phyloP scores from a whole-genome alignment of 2,888 invertebrate species.

The Bugula neritina region DNA sequence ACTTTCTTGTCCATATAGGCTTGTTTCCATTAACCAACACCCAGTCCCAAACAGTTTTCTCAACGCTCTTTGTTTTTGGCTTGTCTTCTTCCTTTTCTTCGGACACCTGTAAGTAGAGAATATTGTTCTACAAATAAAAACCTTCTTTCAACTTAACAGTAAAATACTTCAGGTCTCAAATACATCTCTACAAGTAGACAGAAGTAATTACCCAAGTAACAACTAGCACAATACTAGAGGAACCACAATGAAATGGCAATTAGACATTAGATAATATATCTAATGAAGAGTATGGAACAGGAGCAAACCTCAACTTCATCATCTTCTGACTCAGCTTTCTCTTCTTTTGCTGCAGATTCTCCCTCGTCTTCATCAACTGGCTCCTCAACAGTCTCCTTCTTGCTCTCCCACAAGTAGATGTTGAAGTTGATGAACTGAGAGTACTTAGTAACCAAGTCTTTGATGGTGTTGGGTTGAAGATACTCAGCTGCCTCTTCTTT shows the following conservation, averaged over 20 bases:
- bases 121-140: not conserved
- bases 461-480: constrained; percentile 83
- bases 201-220: no score
- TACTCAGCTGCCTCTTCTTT: constrained; percentile 97
- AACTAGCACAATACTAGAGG: not conserved
- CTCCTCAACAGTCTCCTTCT: constrained; percentile 71
- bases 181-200: not conserved
- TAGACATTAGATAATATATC: not conserved
- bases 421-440: constrained; percentile 99
- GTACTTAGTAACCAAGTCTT: constrained; percentile 88
- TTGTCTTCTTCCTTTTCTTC: constrained; percentile 61
- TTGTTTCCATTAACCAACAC: constrained; percentile 90
- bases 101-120: constrained; percentile 29
- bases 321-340: constrained; percentile 29
- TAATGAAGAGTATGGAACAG: no score
- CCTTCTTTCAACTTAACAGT: no score
- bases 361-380: constrained; percentile 60
- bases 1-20: constrained; percentile 96
- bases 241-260: not conserved
- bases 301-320: constrained; percentile 29
- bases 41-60: constrained; percentile 98
- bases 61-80: constrained; percentile 77
- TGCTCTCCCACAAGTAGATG: constrained; percentile 85
- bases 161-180: no score
- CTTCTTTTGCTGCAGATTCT: constrained; percentile 37